Evolutionary conservation across 2,113 vertebrate species (phyloP), one percentile per base, ranked within the genome.

Genomic region (Canis aureus): DNA sequence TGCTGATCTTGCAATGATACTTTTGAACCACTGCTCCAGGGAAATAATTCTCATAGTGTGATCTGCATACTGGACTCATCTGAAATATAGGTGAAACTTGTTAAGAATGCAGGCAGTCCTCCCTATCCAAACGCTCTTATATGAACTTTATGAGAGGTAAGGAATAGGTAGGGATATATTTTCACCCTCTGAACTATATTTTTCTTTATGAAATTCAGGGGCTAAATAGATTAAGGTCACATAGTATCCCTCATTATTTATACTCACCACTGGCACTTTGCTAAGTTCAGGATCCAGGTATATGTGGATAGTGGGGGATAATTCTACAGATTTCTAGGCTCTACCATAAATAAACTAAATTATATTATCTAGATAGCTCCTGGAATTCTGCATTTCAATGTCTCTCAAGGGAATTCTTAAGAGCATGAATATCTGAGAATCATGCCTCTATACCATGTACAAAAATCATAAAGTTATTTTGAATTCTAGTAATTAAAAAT

Each of bases 141-240:
- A 73, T 22, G 43, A 71, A 87, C 20, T 73, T 73, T 73, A 53
- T 88, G 88, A 57, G 55, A 79, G 19, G 10, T 49, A 64, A 87
- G 35, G 17, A 64, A 29, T 32, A 83, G 16, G 12, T 79, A 20
- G 20, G 2, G 3, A 35, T 60, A 23, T 91, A 43, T 73, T 76
- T 90, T 79, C 32, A 5, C 35, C 22, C 22, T 74, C 35, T 51
- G 57, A 79, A 6, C 12, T 62, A 23, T 88, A 13, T 49, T 64
- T 96, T 94, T 78, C 8, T 82, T 32, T 80, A 10, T 84, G 55
- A 87, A 82, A 87, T 74, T 89, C 23, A 95, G 57, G 2, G 51
- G 53, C 20, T 8, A 59, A 49, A 90, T 43, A 90, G 0, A 69
- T 60, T 85, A 76, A 76, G 1, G 32, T 86, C 38, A 23, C 17